Evolutionary conservation across 2,888 invertebrate species (phyloP).

Genomic region (Callosobruchus maculatus): DNA sequence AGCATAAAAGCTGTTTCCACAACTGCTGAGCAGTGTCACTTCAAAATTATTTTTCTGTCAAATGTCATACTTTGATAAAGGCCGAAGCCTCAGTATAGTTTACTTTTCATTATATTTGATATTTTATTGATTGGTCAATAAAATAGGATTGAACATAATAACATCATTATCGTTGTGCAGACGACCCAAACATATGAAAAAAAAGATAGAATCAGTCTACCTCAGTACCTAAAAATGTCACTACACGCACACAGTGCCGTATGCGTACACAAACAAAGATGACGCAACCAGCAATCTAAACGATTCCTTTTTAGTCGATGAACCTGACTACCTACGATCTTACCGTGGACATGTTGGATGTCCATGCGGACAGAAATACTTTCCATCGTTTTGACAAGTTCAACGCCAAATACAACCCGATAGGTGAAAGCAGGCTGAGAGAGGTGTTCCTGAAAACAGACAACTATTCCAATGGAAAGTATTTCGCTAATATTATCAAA

Average conservation of each 20-base stretch:
- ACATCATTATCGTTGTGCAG: neutral
- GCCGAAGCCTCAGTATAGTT: no score
- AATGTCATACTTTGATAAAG: no score
- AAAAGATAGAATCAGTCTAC: neutral
- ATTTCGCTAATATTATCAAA: constrained; percentile 97
- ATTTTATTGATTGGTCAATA: no score
- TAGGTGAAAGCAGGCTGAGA: constrained; percentile 89
- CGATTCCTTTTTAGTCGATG: constrained; percentile 66
- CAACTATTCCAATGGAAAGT: constrained; percentile 92
- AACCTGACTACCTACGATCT: constrained; percentile 96
- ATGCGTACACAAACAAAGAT: neutral
- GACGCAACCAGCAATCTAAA: neutral
- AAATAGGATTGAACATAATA: no score
- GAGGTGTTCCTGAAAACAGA: constrained; percentile 99
- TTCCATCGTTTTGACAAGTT: constrained; percentile 99
- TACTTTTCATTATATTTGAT: no score
- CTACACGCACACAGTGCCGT: neutral
- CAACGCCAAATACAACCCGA: constrained; percentile 99
- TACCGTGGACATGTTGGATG: constrained; percentile 98
- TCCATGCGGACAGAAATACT: constrained; percentile 97
- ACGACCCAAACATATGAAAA: neutral
- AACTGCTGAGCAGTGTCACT: no score
- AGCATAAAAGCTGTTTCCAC: no score
- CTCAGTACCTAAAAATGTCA: neutral
- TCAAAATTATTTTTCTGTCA: no score